Base-by-base conservation (phyloP, 2,797 vertebrate genomes). In the Sebastes jordani region DNA sequence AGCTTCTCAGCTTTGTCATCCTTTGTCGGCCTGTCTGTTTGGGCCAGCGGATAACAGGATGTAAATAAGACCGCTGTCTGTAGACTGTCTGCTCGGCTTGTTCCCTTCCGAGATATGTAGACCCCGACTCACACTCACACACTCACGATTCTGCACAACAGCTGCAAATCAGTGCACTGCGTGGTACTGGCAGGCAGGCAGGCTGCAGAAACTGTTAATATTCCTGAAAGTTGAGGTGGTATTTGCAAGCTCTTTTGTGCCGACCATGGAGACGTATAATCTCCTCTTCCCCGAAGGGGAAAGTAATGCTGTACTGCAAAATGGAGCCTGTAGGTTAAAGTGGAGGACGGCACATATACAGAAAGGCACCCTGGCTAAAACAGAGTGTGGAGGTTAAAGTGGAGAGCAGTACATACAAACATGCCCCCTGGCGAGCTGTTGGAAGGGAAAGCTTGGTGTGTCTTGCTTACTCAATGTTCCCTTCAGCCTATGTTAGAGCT, bases 21-120 rank as follows among this genome's bases (percentile, higher is more conserved):
- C 76, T 91, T 90, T 84, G 85, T 88, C 68, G 84, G 80, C 80
- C 86, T 79, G 74, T 91, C 80, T 87, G 83, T 86, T 79, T 36
- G 76, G 74, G 74, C 60, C 52, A 36, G 61, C 78, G 83, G 79
- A 82, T 78, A 88, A 90, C 81, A 83, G 86, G 78, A 89, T 83
- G 88, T 91, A 91, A 91, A 93, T 90, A 91, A 87, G 78, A 81
- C 71, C 9, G 74, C 88, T 87, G 86, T 88, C 87, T 83, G 74
- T 80, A 76, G 81, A 74, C 76, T 85, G 92, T 86, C 86, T 80
- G 78, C 34, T 32, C 54, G 71, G 78, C 79, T 72, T 83, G 83
- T 87, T 89, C 84, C 69, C 71, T 76, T 86, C 36, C 76, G 82
- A 91, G 68, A 87, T 84, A 81, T 89, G 82, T 78, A 76, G 83